These are phyloP conservation scores for Lasioglossum leucozonium DNA, from an alignment of 2,888 invertebrate genomes.

Conservation along the genomic window DNA sequence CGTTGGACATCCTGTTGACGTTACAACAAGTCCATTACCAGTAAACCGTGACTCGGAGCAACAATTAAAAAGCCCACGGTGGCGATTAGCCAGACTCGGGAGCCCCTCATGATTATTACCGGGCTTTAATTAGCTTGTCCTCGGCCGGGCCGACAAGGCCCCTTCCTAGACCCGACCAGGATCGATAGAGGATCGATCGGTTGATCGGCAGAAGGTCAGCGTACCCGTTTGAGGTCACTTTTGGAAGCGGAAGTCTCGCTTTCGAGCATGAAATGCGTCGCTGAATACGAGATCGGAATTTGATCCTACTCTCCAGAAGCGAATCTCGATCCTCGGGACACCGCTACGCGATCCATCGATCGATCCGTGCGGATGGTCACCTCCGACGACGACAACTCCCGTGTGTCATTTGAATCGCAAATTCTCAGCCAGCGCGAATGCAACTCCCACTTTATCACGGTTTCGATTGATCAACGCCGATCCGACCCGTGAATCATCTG, in stretches of 20 bases:
- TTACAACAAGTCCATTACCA: background rate
- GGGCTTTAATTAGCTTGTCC: slow-evolving; percentile 43
- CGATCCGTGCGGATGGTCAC: background rate
- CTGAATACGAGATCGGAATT: slow-evolving; percentile 51
- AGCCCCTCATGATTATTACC: slow-evolving; percentile 3
- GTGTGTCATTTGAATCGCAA: background rate
- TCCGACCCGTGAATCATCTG: background rate
- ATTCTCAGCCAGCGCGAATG: background rate
- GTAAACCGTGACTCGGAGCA: background rate
- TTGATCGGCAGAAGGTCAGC: slow-evolving; percentile 57
- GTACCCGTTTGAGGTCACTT: slow-evolving; percentile 60
- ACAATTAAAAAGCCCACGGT: background rate
- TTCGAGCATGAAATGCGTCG: slow-evolving; percentile 52
- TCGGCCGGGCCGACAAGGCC: slow-evolving; percentile 39
- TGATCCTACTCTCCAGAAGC: background rate
- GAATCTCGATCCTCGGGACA: background rate
- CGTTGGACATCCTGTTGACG: background rate
- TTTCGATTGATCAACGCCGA: background rate
- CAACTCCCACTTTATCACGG: background rate
- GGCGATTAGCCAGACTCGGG: background rate
- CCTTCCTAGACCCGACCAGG: slow-evolving; percentile 45
- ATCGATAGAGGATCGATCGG: slow-evolving; percentile 26
- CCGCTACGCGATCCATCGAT: background rate
- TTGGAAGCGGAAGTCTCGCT: slow-evolving; percentile 65
- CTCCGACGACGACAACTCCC: background rate